phyloP scores from a whole-genome alignment of 2,797 vertebrate species.

The Pangasius macronema region DNA sequence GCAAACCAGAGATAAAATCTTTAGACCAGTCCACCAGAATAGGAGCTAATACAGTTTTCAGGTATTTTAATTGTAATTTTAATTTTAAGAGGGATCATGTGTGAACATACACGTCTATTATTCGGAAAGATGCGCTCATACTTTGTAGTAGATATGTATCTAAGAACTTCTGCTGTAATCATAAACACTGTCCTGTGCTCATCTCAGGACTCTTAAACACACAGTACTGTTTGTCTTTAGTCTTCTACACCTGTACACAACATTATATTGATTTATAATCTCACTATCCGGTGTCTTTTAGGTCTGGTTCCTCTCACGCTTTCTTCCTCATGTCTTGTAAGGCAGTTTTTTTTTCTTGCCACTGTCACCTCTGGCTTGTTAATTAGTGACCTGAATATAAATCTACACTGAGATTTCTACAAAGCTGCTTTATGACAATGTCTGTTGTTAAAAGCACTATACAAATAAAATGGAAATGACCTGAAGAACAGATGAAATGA shows the following conservation, averaged over 20 bases:
- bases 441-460: background rate
- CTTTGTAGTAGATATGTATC: background rate
- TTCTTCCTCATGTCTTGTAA: background rate
- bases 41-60: background rate
- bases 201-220: background rate
- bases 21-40: background rate
- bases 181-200: background rate
- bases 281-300: background rate
- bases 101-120: background rate
- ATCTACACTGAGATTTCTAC: background rate
- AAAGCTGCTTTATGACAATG: background rate
- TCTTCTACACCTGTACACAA: background rate
- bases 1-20: background rate
- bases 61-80: background rate
- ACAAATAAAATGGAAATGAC: background rate
- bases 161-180: background rate
- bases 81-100: background rate
- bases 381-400: constrained; percentile 1
- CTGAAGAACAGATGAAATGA: background rate
- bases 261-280: background rate
- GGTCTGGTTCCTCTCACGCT: background rate
- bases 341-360: background rate
- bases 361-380: background rate
- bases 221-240: background rate
- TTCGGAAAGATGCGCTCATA: background rate